A percentile compares a stretch with the other conserved stretches of the same genome.
These are phyloP conservation scores for Diadema setosum DNA, from an alignment of 35 echinoderm and acorn worm species.

Conservation along the genomic window DNA sequence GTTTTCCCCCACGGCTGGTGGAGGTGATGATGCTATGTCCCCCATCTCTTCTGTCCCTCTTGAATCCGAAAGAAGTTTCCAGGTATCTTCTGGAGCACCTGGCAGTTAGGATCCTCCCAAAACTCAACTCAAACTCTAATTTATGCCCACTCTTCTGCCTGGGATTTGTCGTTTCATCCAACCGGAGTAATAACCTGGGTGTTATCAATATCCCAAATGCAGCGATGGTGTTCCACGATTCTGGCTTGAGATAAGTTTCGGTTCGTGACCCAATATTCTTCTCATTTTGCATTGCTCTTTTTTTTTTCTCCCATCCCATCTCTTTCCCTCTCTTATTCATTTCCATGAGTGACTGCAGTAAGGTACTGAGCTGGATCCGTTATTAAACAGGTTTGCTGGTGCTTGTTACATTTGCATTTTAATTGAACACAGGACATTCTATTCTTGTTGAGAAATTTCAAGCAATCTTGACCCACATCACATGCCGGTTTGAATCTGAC, in stretches of 20 bases:
- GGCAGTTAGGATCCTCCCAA: not conserved
- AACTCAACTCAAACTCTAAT: conserved; percentile 7
- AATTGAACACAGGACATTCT: not conserved
- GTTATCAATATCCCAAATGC: not conserved
- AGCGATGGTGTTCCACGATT: not conserved
- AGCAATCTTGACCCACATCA: too few relatives aligned
- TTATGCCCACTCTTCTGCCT: not conserved
- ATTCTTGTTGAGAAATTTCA: too few relatives aligned
- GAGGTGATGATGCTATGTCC: too few relatives aligned
- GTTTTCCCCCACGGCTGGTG: too few relatives aligned
- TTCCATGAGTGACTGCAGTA: too few relatives aligned
- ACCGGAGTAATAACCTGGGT: not conserved
- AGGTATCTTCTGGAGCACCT: not conserved
- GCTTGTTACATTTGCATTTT: not conserved
- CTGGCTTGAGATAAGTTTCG: not conserved
- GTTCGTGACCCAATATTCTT: not conserved
- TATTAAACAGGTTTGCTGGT: too few relatives aligned
- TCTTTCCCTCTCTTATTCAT: not conserved
- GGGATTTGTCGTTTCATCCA: not conserved
- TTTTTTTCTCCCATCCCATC: not conserved
- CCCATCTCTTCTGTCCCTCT: too few relatives aligned
- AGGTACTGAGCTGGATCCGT: too few relatives aligned
- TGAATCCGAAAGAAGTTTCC: not conserved
- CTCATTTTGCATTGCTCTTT: not conserved
- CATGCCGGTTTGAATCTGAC: too few relatives aligned